Evolutionary conservation across 2,797 vertebrate species (phyloP).

Genomic region (Malacoctenus gilli): DNA sequence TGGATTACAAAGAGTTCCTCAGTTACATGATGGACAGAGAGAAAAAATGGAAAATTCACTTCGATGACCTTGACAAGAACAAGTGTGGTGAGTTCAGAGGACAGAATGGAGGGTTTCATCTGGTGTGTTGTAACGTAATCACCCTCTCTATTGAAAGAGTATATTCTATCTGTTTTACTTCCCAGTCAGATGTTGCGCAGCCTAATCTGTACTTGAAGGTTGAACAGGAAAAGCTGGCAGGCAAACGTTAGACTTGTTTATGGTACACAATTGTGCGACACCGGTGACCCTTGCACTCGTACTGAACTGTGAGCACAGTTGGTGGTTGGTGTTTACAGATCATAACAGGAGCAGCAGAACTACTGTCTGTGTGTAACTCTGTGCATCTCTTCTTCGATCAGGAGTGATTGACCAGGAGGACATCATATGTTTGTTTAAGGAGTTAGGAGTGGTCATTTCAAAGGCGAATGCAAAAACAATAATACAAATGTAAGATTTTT

Average conservation of each 20-base stretch:
- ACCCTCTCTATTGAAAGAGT: no score
- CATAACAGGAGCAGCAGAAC: not conserved
- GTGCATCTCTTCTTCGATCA: constrained; percentile 76
- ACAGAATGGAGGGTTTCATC: no score
- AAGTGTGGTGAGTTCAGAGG: constrained; percentile 74
- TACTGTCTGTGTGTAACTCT: constrained; percentile 62
- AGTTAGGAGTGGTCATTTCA: constrained; percentile 82
- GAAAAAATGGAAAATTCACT: constrained; percentile 82
- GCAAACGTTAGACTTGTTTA: constrained; percentile 43
- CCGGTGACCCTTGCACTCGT: constrained; percentile 31
- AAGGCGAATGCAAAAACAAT: constrained; percentile 80
- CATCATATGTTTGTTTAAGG: constrained; percentile 82
- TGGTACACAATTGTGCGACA: constrained; percentile 16
- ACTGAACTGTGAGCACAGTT: not conserved
- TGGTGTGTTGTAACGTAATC: no score
- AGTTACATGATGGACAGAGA: constrained; percentile 82
- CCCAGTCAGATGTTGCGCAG: not conserved
- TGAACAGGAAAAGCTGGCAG: not conserved
- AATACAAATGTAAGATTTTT: constrained; percentile 82
- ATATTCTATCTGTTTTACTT: not conserved
- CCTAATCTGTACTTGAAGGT: constrained; percentile 44
- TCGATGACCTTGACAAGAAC: constrained; percentile 81
- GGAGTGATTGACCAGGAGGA: constrained; percentile 83
- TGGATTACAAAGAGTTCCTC: constrained; percentile 82
- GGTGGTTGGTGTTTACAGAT: not conserved